Conservation (phyloP, 2,113 vertebrate species). For the Bubo blakistoni region DNA sequence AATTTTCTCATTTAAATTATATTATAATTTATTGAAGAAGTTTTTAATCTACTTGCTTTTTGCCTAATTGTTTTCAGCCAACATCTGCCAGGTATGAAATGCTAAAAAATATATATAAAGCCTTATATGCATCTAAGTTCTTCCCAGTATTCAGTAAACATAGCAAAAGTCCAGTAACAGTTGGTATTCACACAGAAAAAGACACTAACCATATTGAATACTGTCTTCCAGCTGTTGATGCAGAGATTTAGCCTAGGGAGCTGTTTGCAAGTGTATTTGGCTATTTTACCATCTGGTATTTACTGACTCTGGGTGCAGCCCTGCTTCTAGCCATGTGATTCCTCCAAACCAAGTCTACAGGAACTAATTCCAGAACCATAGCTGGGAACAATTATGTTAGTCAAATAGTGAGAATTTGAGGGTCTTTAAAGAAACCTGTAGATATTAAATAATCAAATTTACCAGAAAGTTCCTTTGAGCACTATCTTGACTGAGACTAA, state of each 20-base stretch:
- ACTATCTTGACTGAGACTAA: not conserved
- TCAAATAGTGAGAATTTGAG: not conserved
- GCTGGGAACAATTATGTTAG: not conserved
- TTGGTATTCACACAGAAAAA: constrained; percentile 35
- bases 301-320: not conserved
- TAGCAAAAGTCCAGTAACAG: constrained; percentile 19
- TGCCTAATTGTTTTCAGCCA: constrained; percentile 39
- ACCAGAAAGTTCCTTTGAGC: not conserved
- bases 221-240: constrained; percentile 49
- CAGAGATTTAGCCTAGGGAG: constrained; percentile 26
- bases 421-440: not conserved
- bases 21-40: constrained; percentile 31
- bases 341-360: not conserved
- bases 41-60: constrained; percentile 41
- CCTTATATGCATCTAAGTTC: not conserved
- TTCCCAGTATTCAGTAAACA: not conserved
- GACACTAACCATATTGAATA: not conserved
- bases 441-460: not conserved
- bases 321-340: not conserved
- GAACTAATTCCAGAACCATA: not conserved
- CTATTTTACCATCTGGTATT: constrained; percentile 52
- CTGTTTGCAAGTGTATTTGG: constrained; percentile 8
- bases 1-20: constrained; percentile 45
- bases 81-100: constrained; percentile 49
- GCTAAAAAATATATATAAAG: not conserved